Base-by-base conservation (phyloP, 2,113 vertebrate species). In the Rousettus leschenaultii region DNA sequence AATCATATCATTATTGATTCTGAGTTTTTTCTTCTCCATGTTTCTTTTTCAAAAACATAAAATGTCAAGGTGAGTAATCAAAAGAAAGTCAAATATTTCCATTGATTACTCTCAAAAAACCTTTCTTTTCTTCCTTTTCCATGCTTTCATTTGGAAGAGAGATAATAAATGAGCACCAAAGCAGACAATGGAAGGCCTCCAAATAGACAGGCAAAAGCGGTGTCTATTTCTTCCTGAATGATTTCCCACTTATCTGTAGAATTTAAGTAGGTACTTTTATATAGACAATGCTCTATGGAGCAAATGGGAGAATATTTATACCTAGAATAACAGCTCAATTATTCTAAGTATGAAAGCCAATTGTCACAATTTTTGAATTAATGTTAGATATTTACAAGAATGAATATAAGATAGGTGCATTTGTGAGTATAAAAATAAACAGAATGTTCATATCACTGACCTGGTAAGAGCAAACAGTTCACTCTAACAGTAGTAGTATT, bases 21-120 rank as follows among this genome's bases (percentile, higher is more conserved):
- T 86, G 45, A 71, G 14, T 7, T 18, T 94, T 74, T 86, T 85
- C 79, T 87, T 89, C 33, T 83, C 2, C 6, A 6, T 30, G 13
- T 90, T 71, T 90, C 19, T 68, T 93, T 94, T 51, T 74, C n/a
- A 66, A 90, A 94, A 80, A 7, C 55, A 77, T 73, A 77, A 65
- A 92, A 87, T 73, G 51, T 80, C 59, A 91, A 88, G 40, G 14
- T 86, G 66, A 88, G 6, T 28, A 9, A 80, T 65, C 61, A 40
- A 55, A 78, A 59, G 11, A 68, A 5, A 71, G 45, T 91, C 53
- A 86, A 28, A 51, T 74, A 83, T 91, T 89, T 91, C 38, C 68
- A 51, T 16, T 30, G 48, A 86, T 48, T 51, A 51, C 14, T 51
- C 51, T 51, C 51, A 51, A 51, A 16, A 51, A 51, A 83, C 82